These are phyloP conservation scores for Octodonta nipae DNA, from an alignment of 2,888 invertebrate genomes.

Conservation along the genomic window DNA sequence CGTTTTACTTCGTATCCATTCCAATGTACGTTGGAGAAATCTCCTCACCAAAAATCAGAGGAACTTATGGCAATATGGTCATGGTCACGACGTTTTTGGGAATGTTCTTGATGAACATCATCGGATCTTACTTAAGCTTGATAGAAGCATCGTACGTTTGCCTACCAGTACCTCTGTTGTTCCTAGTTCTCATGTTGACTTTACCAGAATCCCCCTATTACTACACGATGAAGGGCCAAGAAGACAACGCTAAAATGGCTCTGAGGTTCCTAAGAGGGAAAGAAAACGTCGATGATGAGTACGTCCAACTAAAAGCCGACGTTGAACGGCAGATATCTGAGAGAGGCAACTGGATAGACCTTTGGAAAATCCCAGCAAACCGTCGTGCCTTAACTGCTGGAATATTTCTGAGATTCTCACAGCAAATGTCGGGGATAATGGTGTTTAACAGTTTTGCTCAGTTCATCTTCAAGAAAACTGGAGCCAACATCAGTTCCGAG, in stretches of 20 bases:
- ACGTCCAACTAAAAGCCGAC: constrained; percentile 18
- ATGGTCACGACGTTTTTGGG: constrained; percentile 22
- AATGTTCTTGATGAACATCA: constrained; percentile 32
- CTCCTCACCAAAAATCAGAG: constrained; percentile 23
- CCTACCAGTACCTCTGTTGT: constrained; percentile 42
- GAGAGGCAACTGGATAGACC: constrained; percentile 24
- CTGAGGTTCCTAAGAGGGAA: constrained; percentile 19
- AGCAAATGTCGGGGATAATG: constrained; percentile 25
- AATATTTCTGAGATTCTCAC: constrained; percentile 22
- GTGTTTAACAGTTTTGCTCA: constrained; percentile 24
- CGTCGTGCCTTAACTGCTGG: constrained; percentile 24
- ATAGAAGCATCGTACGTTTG: constrained; percentile 41
- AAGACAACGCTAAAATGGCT: constrained; percentile 19
- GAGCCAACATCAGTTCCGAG: constrained; percentile 23
- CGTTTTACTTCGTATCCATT: constrained; percentile 18
- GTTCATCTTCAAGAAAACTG: constrained; percentile 27
- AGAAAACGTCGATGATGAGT: constrained; percentile 20
- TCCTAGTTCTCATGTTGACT: constrained; percentile 41
- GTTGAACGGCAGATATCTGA: constrained; percentile 27
- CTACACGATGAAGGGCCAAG: constrained; percentile 19
- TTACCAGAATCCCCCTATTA: constrained; percentile 45
- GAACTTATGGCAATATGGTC: constrained; percentile 24
- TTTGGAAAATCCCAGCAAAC: constrained; percentile 22
- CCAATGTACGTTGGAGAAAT: constrained; percentile 26
- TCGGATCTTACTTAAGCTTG: constrained; percentile 40